These are phyloP conservation scores for Apostichopus leukothele DNA, from an alignment of 53 echinoderm and acorn worm genomes.

Conservation along the genomic window DNA sequence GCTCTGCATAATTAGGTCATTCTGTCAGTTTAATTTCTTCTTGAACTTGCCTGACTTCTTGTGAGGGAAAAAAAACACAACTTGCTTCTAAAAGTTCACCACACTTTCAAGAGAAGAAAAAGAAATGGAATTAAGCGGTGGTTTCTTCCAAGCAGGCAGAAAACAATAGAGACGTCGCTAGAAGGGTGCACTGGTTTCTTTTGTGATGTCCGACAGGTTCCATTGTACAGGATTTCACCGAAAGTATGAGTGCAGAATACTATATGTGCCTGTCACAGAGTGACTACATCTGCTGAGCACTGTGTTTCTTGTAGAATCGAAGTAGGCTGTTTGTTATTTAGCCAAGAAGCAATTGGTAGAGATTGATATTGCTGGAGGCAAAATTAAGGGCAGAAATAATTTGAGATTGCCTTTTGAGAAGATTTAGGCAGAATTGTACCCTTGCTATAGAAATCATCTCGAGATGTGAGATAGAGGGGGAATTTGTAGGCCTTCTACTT, in stretches of 20 bases:
- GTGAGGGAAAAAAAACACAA: not conserved
- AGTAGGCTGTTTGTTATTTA: not conserved
- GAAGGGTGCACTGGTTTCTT: not conserved
- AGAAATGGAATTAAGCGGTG: not conserved
- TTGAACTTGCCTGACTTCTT: not conserved
- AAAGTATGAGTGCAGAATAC: not conserved
- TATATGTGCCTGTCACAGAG: not conserved
- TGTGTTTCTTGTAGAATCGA: not conserved
- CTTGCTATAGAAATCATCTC: too few relatives aligned
- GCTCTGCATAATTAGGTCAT: not conserved
- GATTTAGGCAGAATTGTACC: too few relatives aligned
- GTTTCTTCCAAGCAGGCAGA: not conserved
- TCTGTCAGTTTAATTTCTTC: not conserved
- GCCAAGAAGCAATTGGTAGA: conserved; percentile 20
- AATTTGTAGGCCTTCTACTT: too few relatives aligned
- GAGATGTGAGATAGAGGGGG: too few relatives aligned
- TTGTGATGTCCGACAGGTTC: not conserved
- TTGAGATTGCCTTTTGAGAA: too few relatives aligned
- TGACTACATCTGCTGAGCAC: not conserved
- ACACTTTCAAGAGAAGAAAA: not conserved
- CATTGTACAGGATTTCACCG: not conserved
- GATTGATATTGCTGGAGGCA: conserved; percentile 18
- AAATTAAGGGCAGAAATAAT: not conserved
- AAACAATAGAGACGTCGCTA: not conserved
- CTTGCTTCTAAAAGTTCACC: not conserved